These are phyloP conservation scores for Lottia gigantea DNA, from an alignment of 2,888 invertebrate genomes.

Conservation along the genomic window DNA sequence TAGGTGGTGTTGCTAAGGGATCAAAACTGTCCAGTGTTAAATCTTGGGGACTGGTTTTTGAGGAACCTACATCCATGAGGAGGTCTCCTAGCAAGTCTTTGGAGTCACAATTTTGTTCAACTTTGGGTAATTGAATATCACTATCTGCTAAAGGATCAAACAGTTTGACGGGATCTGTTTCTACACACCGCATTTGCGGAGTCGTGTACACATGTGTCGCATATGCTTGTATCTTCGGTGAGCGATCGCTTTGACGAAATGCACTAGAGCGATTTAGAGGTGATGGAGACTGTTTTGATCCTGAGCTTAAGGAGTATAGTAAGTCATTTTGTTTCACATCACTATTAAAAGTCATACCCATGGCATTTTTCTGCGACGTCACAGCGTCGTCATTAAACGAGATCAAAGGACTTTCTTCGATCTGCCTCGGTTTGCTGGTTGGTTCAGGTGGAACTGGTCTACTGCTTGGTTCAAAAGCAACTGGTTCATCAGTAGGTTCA, in stretches of 20 bases:
- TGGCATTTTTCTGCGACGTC: neutral
- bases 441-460: too few relatives aligned
- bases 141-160: constrained; percentile 27
- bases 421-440: too few relatives aligned
- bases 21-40: neutral
- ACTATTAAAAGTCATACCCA: neutral
- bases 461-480: too few relatives aligned
- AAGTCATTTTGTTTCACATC: neutral
- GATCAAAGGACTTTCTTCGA: neutral
- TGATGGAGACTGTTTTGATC: neutral
- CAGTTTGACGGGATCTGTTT: constrained; percentile 23
- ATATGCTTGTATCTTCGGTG: neutral
- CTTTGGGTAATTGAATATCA: constrained; percentile 2
- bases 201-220: neutral
- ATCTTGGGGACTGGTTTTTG: neutral
- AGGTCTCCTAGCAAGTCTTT: neutral
- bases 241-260: neutral
- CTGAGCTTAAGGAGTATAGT: neutral
- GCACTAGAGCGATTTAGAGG: neutral
- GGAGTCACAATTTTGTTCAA: neutral
- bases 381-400: neutral
- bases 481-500: too few relatives aligned
- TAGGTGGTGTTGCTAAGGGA: neutral
- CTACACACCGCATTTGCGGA: neutral
- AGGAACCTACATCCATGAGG: neutral